Evolutionary conservation across 1,140 invertebrate genomes (phyloP).

Genomic region (Spodoptera litura): DNA sequence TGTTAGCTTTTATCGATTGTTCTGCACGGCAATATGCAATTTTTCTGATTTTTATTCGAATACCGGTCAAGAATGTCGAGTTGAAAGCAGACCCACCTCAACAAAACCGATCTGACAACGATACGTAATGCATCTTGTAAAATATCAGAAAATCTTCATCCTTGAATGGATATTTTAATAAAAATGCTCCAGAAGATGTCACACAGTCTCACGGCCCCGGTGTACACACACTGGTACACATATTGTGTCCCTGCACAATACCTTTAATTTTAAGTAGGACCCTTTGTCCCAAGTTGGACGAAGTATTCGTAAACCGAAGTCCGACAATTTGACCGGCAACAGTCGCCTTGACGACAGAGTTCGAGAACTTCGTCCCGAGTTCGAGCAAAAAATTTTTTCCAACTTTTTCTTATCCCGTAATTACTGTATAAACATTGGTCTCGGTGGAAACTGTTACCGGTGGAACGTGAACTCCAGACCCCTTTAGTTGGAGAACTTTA

Average conservation of each 20-base stretch:
- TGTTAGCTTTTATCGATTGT: too few relatives aligned
- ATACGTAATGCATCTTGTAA: background rate
- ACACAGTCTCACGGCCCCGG: background rate
- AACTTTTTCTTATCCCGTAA: slow-evolving; percentile 34
- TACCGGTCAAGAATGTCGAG: too few relatives aligned
- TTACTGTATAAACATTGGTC: slow-evolving; percentile 41
- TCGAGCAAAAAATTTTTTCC: slow-evolving; percentile 10
- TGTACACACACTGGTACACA: background rate
- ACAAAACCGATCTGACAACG: too few relatives aligned
- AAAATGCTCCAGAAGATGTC: slow-evolving; percentile 23
- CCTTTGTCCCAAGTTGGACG: slow-evolving; percentile 20
- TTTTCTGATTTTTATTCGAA: too few relatives aligned
- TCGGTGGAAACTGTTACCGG: slow-evolving; percentile 20
- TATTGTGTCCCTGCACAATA: slow-evolving; percentile 27
- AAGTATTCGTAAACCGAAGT: slow-evolving; percentile 42
- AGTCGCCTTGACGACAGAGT: slow-evolving; percentile 26
- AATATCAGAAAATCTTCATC: background rate
- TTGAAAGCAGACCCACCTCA: too few relatives aligned
- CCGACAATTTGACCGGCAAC: slow-evolving; percentile 30
- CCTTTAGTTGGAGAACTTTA: slow-evolving; percentile 24
- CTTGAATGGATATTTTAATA: slow-evolving; percentile 8
- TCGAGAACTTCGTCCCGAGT: slow-evolving; percentile 5
- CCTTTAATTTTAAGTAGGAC: slow-evolving; percentile 43
- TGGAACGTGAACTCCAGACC: slow-evolving; percentile 8
- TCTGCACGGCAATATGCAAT: too few relatives aligned